A percentile compares a stretch with the other conserved stretches of the same genome.
Evolutionary conservation across 2,113 vertebrate genomes (phyloP).

Genomic region (Cochlearius cochlearius): DNA sequence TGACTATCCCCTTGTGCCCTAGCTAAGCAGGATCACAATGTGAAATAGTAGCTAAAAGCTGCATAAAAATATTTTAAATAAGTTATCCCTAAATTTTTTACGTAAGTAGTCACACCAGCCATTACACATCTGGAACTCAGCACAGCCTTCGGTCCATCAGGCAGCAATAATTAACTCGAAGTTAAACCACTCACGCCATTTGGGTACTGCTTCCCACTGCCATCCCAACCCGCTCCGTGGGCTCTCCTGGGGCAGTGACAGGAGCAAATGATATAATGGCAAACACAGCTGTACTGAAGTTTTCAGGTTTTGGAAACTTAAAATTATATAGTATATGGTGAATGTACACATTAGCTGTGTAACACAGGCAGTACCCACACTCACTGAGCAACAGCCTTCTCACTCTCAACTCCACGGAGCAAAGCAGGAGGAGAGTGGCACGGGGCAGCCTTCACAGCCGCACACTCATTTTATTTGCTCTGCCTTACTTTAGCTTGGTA

Average conservation of each 20-base stretch:
- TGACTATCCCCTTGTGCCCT: neutral
- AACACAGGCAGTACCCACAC: too few species aligned
- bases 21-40: neutral
- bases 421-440: neutral
- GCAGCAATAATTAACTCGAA: too few species aligned
- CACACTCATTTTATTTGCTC: fast-evolving
- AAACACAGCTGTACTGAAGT: neutral
- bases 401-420: too few species aligned
- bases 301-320: neutral
- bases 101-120: fast-evolving
- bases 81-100: neutral
- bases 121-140: fast-evolving
- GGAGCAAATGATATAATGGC: too few species aligned
- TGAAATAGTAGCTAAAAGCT: neutral
- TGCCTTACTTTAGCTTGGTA: neutral
- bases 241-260: neutral
- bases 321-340: fast-evolving
- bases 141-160: too few species aligned
- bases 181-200: fast-evolving
- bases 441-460: neutral
- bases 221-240: fast-evolving
- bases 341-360: fast-evolving
- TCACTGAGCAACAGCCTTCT: neutral
- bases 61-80: neutral
- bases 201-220: neutral